phyloP scores from a whole-genome alignment of 1,140 invertebrate species.

The Branchinecta lynchi region DNA sequence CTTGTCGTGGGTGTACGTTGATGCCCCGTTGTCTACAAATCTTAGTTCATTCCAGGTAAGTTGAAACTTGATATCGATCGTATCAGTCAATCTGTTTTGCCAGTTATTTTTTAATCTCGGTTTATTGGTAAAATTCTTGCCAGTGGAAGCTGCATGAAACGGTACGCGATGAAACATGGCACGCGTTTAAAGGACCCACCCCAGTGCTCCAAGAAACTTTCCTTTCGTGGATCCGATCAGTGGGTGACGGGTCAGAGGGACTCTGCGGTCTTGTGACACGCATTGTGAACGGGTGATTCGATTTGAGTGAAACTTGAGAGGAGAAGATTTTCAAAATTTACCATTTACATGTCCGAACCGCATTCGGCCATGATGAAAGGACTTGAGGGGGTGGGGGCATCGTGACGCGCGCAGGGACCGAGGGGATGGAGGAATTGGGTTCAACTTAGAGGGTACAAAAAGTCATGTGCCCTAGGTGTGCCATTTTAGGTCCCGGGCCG shows the following conservation, averaged over 20 bases:
- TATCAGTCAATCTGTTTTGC: too few species aligned
- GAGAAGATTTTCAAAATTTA: neutral
- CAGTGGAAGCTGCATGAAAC: too few species aligned
- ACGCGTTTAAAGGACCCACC: too few species aligned
- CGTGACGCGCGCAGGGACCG: neutral
- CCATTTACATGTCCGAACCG: neutral
- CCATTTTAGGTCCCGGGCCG: neutral
- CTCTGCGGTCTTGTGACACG: too few species aligned
- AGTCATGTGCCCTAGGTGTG: neutral
- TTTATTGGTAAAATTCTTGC: too few species aligned
- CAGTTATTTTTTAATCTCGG: too few species aligned
- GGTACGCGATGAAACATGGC: too few species aligned
- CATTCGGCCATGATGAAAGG: neutral
- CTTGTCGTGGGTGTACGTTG: neutral
- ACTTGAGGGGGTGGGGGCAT: neutral
- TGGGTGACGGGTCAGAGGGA: too few species aligned
- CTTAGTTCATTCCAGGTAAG: neutral
- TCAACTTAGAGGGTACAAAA: neutral
- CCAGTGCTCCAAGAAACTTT: too few species aligned
- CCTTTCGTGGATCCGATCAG: too few species aligned
- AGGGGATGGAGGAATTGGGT: neutral
- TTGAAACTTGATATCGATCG: neutral
- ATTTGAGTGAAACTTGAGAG: neutral
- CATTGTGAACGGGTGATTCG: neutral
- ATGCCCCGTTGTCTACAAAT: neutral